Evolutionary conservation across 2,888 invertebrate genomes (phyloP).

Genomic region (Habrosyne pyritoides): DNA sequence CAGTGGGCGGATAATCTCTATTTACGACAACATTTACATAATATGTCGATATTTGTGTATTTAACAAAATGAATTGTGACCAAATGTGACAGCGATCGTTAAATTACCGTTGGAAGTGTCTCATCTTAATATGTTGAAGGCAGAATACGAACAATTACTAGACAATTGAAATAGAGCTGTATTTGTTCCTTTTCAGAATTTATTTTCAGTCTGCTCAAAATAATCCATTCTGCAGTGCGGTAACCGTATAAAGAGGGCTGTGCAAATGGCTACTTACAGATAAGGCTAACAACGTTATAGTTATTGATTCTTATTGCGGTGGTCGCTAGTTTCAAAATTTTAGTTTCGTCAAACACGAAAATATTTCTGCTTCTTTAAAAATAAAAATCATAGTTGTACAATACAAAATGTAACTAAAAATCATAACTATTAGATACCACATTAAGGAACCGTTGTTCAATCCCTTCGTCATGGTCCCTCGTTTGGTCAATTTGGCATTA

Average conservation of each 20-base stretch:
- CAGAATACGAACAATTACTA: neutral
- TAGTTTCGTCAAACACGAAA: neutral
- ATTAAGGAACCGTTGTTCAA: neutral
- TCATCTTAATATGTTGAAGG: neutral
- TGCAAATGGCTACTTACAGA: no score
- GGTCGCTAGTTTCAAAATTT: neutral
- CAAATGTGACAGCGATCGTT: neutral
- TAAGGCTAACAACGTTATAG: no score
- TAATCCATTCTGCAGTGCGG: neutral
- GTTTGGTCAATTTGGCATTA: neutral
- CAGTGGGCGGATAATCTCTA: slow-evolving; percentile 6
- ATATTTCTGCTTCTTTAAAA: neutral
- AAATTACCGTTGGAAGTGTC: neutral
- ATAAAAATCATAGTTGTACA: neutral
- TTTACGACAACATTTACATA: slow-evolving; percentile 4
- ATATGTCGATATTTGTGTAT: slow-evolving; percentile 3
- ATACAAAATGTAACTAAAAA: neutral
- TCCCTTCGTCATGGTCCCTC: no score
- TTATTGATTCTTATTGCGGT: no score
- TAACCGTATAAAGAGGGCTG: no score
- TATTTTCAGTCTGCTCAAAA: neutral
- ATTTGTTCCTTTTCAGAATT: no score
- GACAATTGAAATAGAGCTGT: neutral
- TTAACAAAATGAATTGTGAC: neutral
- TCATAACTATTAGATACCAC: neutral